A percentile compares a stretch with the other conserved stretches of the same genome.
These are phyloP conservation scores for Cryptocheilus praepositus DNA, from an alignment of 2,888 invertebrate genomes.

Conservation along the genomic window DNA sequence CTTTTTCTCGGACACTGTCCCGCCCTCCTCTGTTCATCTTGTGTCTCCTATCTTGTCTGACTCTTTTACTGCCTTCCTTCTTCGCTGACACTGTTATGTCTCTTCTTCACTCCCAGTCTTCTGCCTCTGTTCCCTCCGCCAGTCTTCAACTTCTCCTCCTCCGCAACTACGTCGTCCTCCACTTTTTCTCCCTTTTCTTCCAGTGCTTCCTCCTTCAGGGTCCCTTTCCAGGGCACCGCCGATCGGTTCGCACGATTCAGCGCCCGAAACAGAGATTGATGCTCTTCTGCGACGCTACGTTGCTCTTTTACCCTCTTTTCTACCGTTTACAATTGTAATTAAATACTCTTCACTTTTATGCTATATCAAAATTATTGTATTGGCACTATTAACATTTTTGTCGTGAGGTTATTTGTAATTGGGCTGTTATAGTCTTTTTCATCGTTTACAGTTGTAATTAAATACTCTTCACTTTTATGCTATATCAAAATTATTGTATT, in stretches of 20 bases:
- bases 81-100: background rate
- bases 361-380: too few species aligned
- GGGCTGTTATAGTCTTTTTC: too few species aligned
- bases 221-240: conserved; percentile 39
- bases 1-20: conserved; percentile 28
- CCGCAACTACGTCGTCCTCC: conserved; percentile 4
- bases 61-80: too few species aligned
- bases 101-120: background rate
- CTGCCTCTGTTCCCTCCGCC: background rate
- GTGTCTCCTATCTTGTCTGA: background rate
- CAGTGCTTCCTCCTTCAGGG: conserved; percentile 45
- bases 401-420: too few species aligned
- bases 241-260: conserved; percentile 54
- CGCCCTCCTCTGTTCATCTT: background rate
- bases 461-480: too few species aligned
- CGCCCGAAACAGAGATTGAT: conserved; percentile 35
- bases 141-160: background rate
- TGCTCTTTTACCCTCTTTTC: background rate
- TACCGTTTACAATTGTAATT: too few species aligned
- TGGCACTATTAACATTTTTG: too few species aligned
- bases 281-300: too few species aligned
- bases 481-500: too few species aligned
- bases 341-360: too few species aligned
- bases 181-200: conserved; percentile 38
- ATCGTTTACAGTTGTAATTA: too few species aligned